Evolutionary conservation across 1,140 invertebrate species (phyloP).

Genomic region (Ostrea edulis): DNA sequence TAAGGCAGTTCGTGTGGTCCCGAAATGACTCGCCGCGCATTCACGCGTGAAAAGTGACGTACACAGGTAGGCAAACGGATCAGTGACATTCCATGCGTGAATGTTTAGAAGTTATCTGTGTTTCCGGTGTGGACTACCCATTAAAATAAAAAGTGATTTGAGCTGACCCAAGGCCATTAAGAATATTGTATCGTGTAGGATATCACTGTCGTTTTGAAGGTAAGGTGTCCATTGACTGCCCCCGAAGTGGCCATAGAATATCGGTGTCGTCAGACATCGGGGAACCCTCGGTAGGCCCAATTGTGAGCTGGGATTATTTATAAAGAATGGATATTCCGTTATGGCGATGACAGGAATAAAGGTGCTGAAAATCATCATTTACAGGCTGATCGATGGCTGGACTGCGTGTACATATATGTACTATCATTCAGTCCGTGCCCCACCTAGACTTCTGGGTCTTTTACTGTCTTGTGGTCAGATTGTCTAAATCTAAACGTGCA

Average conservation of each 20-base stretch:
- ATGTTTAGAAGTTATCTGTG: constrained; percentile 23
- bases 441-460: too few relatives aligned
- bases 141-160: background rate
- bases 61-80: constrained; percentile 36
- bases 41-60: constrained; percentile 35
- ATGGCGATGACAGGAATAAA: background rate
- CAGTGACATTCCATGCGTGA: constrained; percentile 24
- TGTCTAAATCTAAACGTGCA: too few relatives aligned
- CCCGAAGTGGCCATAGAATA: background rate
- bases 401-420: too few relatives aligned
- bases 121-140: constrained; percentile 29
- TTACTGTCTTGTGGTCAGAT: too few relatives aligned
- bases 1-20: constrained; percentile 3
- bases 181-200: background rate
- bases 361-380: background rate
- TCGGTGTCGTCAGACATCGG: background rate
- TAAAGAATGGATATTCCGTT: background rate
- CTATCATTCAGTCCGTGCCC: too few relatives aligned
- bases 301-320: background rate
- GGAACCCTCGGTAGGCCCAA: background rate
- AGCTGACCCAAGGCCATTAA: background rate
- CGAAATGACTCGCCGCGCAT: constrained; percentile 2
- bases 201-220: background rate
- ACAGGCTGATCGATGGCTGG: background rate
- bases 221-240: constrained; percentile 13